Percentiles rank a stretch among this genome's conserved stretches.
These are phyloP conservation scores for Nothoprocta pentlandii DNA, from an alignment of 2,113 vertebrate genomes.

Conservation along the genomic window DNA sequence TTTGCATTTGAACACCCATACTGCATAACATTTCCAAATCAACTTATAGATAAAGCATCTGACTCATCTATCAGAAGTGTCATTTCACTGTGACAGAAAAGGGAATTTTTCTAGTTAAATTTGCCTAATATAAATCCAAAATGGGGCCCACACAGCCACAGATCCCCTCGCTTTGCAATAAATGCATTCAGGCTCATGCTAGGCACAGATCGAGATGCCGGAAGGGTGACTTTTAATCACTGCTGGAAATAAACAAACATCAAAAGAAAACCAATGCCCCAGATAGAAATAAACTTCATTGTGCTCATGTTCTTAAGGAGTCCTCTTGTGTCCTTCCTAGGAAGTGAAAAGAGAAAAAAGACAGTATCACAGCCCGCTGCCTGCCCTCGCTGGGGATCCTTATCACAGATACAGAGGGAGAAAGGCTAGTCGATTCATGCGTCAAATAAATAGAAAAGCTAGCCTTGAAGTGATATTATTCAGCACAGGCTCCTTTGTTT, in stretches of 20 bases:
- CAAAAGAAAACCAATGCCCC: constrained; percentile 26
- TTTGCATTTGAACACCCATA: constrained; percentile 43
- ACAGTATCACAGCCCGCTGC: background rate
- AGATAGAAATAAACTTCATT: constrained; percentile 41
- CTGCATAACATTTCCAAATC: background rate
- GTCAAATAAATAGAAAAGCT: background rate
- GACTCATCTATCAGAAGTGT: background rate
- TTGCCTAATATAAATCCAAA: background rate
- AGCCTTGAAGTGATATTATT: background rate
- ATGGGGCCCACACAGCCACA: background rate
- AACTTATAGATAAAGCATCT: background rate
- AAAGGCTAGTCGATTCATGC: background rate
- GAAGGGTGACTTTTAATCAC: constrained; percentile 41
- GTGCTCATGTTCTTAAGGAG: constrained; percentile 1
- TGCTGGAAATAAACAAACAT: constrained; percentile 17
- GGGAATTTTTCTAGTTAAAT: background rate
- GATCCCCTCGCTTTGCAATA: background rate
- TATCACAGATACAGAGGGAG: background rate
- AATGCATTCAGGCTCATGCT: background rate
- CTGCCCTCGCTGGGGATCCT: background rate
- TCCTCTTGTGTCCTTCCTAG: constrained; percentile 6
- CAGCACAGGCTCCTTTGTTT: background rate
- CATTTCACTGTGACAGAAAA: background rate
- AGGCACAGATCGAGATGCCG: background rate
- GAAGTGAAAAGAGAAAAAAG: background rate